phyloP scores from a whole-genome alignment of 1,140 invertebrate species.

The Pantala flavescens region DNA sequence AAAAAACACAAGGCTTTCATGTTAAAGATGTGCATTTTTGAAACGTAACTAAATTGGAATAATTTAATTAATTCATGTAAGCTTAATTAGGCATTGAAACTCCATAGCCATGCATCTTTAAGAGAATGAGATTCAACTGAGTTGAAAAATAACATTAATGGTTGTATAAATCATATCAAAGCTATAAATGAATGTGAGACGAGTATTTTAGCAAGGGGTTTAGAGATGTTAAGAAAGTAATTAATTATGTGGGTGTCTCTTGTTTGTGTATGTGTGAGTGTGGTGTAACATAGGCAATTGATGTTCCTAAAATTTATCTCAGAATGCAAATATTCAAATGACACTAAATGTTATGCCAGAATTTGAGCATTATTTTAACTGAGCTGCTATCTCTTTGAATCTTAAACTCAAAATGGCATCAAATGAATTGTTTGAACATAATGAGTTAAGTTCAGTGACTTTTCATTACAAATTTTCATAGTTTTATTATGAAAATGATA shows the following conservation, averaged over 20 bases:
- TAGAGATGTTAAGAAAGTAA: neutral
- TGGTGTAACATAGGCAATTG: slow-evolving; percentile 1
- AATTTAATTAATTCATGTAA: neutral
- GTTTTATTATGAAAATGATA: slow-evolving; percentile 19
- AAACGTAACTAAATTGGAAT: neutral
- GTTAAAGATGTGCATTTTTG: neutral
- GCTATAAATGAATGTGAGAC: slow-evolving; percentile 1
- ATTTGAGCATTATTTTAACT: neutral
- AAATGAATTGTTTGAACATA: neutral
- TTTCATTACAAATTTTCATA: slow-evolving; percentile 15
- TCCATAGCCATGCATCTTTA: neutral
- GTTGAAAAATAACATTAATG: slow-evolving; percentile 2
- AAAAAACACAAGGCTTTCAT: neutral
- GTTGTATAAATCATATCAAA: slow-evolving; percentile 6
- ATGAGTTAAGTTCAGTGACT: slow-evolving; percentile 8
- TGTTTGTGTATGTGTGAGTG: neutral
- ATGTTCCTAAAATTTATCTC: slow-evolving; percentile 10
- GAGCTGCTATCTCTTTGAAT: neutral
- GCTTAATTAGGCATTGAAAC: neutral
- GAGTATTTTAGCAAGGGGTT: neutral
- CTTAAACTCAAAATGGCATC: neutral
- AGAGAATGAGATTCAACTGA: neutral
- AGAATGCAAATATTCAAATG: neutral
- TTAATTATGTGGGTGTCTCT: neutral
- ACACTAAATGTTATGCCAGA: neutral